Base-by-base conservation (phyloP, 2,113 vertebrate genomes). In the Perca schrenkii region DNA sequence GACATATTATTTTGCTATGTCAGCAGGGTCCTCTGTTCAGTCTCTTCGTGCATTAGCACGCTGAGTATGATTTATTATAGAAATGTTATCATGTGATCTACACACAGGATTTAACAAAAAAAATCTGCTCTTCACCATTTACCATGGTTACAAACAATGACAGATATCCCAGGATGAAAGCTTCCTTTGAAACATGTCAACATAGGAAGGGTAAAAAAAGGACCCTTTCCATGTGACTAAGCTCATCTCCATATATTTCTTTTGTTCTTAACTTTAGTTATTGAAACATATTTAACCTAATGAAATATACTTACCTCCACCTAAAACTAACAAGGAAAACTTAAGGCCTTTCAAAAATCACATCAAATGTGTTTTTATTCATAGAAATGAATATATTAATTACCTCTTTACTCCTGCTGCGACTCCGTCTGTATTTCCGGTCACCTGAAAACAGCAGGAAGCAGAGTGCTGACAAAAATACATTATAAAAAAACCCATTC, bases 21-120 rank as follows among this genome's bases (percentile, higher is more conserved):
- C 98, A 98, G 98, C 96, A 99, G 98, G 96, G 97, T 99, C 98
- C 98, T 99, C 98, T 95, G 97, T 99, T 99, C 97, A 98, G 97
- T 99, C 97, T 99, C 98, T 99, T 99, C 98, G 97, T 98, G 98
- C 97, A 97, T 97, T 97, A 99, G 98, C 98, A 99, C 98, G 98
- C 98, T 99, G 98, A 99, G 98, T 99, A 97, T 98, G 97, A 99
- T 99, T 99, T 98, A 99, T 99, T 99, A 97, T 99, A 99, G 96
- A 99, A 99, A 99, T 99, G 98, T 99, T 99, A 99, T 99, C 98
- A 99, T 98, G 96, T 98, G 98, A 98, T 96, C 97, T 99, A 97
- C 94, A 97, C 97, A 99, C 96, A 96, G 95, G 96, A 96, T 96
- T 98, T 97, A 97, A 96, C 96, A 93, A 97, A 83, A 96, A 90